Conservation (phyloP, 2,888 invertebrate genomes). For the Nematopogon swammerdamellus region DNA sequence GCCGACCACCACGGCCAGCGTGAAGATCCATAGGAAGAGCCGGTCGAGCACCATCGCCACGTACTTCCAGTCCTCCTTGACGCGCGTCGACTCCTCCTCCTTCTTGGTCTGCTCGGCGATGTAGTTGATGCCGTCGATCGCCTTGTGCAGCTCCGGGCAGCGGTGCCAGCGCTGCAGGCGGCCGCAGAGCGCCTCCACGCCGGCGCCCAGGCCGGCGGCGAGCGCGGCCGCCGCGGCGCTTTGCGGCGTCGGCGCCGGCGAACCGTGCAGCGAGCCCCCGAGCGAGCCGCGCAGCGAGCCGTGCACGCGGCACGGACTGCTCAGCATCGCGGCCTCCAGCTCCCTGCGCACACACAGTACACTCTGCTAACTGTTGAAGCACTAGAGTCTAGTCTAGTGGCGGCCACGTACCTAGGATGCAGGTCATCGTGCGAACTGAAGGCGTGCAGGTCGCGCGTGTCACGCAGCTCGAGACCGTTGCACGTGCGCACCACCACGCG, state of each 20-base stretch:
- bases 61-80: conserved; percentile 98
- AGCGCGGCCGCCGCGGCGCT: conserved; percentile 45
- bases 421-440: conserved; percentile 55
- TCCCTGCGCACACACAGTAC: conserved; percentile 28
- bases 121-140: conserved; percentile 88
- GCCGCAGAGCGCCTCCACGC: conserved; percentile 57
- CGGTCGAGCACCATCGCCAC: conserved; percentile 97
- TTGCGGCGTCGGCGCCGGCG: conserved; percentile 24
- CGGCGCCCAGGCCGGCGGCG: conserved; percentile 53
- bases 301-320: conserved; percentile 54
- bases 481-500: conserved; percentile 75
- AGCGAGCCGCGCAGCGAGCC: conserved; percentile 28
- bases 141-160: conserved; percentile 89
- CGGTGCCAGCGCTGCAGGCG: conserved; percentile 78
- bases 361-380: too few relatives aligned
- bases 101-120: conserved; percentile 91
- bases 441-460: conserved; percentile 50
- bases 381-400: too few relatives aligned
- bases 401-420: conserved; percentile 51
- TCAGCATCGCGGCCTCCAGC: conserved; percentile 51
- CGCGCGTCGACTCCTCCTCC: conserved; percentile 89
- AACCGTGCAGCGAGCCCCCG: conserved; percentile 27
- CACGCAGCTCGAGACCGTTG: conserved; percentile 72
- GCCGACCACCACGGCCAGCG: conserved; percentile 90
- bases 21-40: conserved; percentile 96